Percentiles rank a stretch among this genome's conserved stretches.
Conservation (phyloP, 2,113 vertebrate species). For the Taxidea taxus region DNA sequence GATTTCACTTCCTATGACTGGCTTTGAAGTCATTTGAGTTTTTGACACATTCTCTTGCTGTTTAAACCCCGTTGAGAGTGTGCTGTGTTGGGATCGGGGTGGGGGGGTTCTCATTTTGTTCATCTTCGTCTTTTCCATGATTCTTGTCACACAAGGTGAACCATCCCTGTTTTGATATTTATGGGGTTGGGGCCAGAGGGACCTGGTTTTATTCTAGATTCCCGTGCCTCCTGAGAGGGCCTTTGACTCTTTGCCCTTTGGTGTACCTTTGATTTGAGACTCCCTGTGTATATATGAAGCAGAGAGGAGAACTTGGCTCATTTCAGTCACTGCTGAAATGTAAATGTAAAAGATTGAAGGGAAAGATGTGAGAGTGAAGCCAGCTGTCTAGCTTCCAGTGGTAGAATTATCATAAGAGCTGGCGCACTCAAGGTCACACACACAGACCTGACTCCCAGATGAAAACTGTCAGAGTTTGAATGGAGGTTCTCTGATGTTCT, state of each 20-base stretch:
- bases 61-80: not conserved
- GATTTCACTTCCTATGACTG: not conserved
- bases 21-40: not conserved
- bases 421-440: slow-evolving; percentile 79
- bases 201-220: not conserved
- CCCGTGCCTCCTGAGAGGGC: not conserved
- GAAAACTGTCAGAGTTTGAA: slow-evolving; percentile 60
- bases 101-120: not conserved
- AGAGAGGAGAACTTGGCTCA: slow-evolving; percentile 30
- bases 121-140: not conserved
- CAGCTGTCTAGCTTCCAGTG: slow-evolving; percentile 83
- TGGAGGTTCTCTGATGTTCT: slow-evolving; percentile 68
- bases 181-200: not conserved
- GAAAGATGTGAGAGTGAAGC: slow-evolving; percentile 67
- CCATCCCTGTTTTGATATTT: not conserved
- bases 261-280: slow-evolving; percentile 30
- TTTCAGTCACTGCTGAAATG: slow-evolving; percentile 55
- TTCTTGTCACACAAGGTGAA: not conserved
- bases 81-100: not conserved
- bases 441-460: slow-evolving; percentile 52
- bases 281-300: not conserved
- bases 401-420: slow-evolving; percentile 69
- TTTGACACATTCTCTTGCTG: not conserved
- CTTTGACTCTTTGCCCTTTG: slow-evolving; percentile 43
- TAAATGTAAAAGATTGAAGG: slow-evolving; percentile 75